Base-by-base conservation (phyloP, 2,888 invertebrate genomes). In the Drosophila affinis region DNA sequence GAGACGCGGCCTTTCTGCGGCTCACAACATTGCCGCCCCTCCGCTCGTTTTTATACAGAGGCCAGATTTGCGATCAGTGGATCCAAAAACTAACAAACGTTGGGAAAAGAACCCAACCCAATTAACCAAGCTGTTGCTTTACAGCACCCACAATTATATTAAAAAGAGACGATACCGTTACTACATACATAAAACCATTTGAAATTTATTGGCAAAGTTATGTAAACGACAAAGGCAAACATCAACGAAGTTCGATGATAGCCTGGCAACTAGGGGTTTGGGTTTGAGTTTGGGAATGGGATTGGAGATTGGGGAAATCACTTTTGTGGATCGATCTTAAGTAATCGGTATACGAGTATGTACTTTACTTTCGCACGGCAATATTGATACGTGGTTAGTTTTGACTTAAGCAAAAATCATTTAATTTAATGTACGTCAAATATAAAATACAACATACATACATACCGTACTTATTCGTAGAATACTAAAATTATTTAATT, bases 391-490 rank as follows among this genome's bases (percentile, higher is more conserved):
- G 69, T 65, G 55, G 69, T 65, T 65, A 54, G 44, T 27, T 53
- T 71, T 72, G 71, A 73, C 71, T 72, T 73, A 73, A 72, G 71
- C 74, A 65, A 54, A 72, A 72, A 74, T 74, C 64, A 79, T 87
- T 76, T 74, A 72, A 79, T 87, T 76, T 72, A 74, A 79, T 81
- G 82, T 87, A 87, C 65, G 82, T 81, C 76, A 76, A 72, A 63
- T 58, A 56, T 67, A 75, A 76, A 71, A 63, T 63, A 75, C 72
- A 76, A 81, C 86, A 81, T 78, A 80, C 81, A 18, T 72, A 73
- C 86, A 84, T 73, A 72, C 39, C 48, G 55, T 52, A 81, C 71
- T 67, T 78, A 75, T 71, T 69, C 75, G 65, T 75, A 52, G 56
- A 44, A 62, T 62, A 48, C 47, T 54, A 54, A 48, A 44, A 54